A percentile compares a stretch with the other conserved stretches of the same genome.
phyloP scores from a whole-genome alignment of 2,113 vertebrate genomes.

The Leiothrix lutea region DNA sequence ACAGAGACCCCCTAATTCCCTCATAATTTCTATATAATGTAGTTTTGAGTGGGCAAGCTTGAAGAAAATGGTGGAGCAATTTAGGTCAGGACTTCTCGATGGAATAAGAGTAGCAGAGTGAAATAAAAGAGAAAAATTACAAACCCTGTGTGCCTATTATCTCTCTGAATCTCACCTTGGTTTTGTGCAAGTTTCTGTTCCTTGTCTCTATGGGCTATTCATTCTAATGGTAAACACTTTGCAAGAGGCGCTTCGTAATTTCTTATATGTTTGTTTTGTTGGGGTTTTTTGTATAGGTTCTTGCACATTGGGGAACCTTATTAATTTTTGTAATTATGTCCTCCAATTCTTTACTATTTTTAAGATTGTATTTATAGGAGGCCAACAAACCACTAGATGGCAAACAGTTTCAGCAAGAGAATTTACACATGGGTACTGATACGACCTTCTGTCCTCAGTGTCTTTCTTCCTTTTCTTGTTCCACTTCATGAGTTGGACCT shows the following conservation, averaged over 20 bases:
- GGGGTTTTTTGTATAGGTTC: neutral
- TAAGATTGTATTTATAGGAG: neutral
- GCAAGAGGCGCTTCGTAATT: fast-evolving
- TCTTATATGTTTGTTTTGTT: neutral
- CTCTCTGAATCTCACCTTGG: neutral
- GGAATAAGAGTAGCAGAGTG: neutral
- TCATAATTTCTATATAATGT: neutral
- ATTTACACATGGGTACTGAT: neutral
- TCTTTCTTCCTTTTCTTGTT: neutral
- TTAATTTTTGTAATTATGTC: neutral
- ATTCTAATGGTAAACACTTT: neutral
- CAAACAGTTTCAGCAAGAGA: slow-evolving; percentile 14
- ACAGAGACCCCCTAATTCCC: neutral
- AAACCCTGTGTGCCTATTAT: fast-evolving
- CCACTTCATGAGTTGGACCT: neutral
- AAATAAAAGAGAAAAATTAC: neutral
- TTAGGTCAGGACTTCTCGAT: fast-evolving
- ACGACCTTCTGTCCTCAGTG: neutral
- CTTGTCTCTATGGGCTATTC: neutral
- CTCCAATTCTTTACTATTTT: neutral
- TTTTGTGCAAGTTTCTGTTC: neutral
- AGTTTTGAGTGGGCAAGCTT: neutral
- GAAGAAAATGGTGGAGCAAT: neutral
- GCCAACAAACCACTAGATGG: slow-evolving; percentile 27
- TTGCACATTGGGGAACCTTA: neutral